A percentile compares a stretch with the other conserved stretches of the same genome.
phyloP scores from a whole-genome alignment of 2,113 vertebrate genomes.

The Anas platyrhynchos region DNA sequence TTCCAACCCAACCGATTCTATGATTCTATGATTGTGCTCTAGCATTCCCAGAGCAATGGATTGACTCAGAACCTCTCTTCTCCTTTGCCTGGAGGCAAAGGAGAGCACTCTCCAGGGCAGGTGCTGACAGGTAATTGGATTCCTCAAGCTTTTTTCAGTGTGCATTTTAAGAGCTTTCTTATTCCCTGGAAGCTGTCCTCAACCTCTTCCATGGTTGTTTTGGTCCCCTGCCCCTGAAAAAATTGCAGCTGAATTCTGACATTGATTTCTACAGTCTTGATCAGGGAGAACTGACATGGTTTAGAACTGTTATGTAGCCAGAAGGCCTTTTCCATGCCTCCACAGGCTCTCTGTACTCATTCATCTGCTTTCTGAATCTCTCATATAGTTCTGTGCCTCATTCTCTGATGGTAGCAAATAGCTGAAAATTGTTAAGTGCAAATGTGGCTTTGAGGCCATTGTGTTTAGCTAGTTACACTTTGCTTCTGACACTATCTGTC shows the following conservation, averaged over 20 bases:
- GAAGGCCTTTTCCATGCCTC: neutral
- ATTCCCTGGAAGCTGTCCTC: neutral
- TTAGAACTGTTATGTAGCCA: neutral
- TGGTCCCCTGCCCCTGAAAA: neutral
- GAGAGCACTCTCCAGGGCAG: neutral
- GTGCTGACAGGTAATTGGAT: neutral
- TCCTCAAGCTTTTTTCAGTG: neutral
- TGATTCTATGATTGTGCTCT: neutral
- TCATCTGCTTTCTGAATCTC: neutral
- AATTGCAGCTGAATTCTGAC: neutral
- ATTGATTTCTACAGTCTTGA: slow-evolving; percentile 6
- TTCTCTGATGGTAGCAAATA: neutral
- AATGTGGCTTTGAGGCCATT: neutral
- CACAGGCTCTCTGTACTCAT: neutral
- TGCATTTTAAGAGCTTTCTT: neutral
- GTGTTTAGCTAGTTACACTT: neutral
- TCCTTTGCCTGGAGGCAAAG: neutral
- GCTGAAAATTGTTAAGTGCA: neutral
- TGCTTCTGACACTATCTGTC: neutral
- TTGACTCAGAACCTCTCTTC: neutral
- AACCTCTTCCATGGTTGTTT: neutral
- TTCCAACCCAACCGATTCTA: too few species aligned
- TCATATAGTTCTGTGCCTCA: neutral
- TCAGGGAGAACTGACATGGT: neutral
- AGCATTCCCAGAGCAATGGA: neutral